Conservation (phyloP, 2,888 invertebrate species). For the Pterostichus madidus region DNA sequence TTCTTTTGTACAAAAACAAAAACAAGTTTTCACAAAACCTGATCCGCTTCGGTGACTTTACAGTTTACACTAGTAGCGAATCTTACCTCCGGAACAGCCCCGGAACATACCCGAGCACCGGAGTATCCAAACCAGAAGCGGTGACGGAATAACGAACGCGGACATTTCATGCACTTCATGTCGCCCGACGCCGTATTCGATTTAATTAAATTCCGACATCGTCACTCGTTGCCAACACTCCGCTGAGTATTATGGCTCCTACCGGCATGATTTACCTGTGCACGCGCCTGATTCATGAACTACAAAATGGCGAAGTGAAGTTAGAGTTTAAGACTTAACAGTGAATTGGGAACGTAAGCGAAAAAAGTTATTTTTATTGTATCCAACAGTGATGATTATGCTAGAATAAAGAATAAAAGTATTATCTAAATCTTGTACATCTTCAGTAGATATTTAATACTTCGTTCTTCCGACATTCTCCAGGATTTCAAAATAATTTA, state of each 20-base stretch:
- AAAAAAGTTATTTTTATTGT: too few relatives aligned
- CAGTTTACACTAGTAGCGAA: neutral
- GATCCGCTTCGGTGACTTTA: neutral
- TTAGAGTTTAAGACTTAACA: too few relatives aligned
- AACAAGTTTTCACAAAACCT: neutral
- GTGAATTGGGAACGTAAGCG: too few relatives aligned
- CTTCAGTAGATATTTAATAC: too few relatives aligned
- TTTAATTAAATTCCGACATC: slow-evolving; percentile 64
- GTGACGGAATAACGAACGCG: slow-evolving; percentile 25
- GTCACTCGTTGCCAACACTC: slow-evolving; percentile 21
- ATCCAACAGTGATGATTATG: too few relatives aligned
- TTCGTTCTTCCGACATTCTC: too few relatives aligned
- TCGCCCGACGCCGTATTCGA: slow-evolving; percentile 47
- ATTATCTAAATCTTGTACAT: too few relatives aligned
- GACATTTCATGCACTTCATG: slow-evolving; percentile 51
- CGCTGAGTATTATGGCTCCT: slow-evolving; percentile 24
- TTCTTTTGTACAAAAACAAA: neutral
- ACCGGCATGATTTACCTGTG: slow-evolving; percentile 47
- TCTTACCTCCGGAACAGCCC: slow-evolving; percentile 1
- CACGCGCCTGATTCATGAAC: slow-evolving; percentile 14
- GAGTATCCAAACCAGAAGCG: neutral
- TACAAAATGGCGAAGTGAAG: neutral
- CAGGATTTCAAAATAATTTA: too few relatives aligned
- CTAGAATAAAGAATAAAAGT: too few relatives aligned
- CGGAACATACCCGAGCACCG: neutral